These are phyloP conservation scores for Hassar affinis DNA, from an alignment of 2,113 vertebrate genomes.

Conservation along the genomic window DNA sequence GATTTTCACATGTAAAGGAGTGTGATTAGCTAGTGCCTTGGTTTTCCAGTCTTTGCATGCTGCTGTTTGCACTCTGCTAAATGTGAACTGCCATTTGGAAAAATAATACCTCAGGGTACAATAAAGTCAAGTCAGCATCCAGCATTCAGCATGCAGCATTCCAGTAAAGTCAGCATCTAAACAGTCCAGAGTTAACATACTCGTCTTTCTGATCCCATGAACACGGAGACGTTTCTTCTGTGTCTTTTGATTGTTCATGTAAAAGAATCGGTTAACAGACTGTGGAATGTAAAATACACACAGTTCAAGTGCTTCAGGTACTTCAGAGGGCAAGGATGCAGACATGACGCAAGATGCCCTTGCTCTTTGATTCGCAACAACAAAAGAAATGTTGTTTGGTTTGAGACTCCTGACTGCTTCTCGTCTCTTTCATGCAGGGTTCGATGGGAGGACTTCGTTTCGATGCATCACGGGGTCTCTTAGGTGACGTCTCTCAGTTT, in stretches of 20 bases:
- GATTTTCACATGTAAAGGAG: neutral
- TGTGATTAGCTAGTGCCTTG: neutral
- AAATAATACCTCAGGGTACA: neutral
- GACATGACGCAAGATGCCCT: neutral
- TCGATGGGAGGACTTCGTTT: slow-evolving; percentile 83
- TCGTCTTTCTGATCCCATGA: neutral
- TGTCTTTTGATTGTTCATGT: neutral
- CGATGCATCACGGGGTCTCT: slow-evolving; percentile 89
- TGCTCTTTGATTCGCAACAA: neutral
- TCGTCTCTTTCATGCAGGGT: slow-evolving; percentile 67
- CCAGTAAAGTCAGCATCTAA: neutral
- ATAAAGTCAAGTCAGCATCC: too few species aligned
- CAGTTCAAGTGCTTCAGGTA: neutral
- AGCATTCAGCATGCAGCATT: too few species aligned
- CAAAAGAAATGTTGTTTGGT: neutral
- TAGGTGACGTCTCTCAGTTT: slow-evolving; percentile 92
- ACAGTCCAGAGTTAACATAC: neutral
- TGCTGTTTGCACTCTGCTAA: neutral
- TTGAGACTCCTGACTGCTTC: neutral
- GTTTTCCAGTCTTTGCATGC: neutral
- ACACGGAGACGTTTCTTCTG: neutral
- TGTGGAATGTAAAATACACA: neutral
- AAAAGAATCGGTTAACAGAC: neutral
- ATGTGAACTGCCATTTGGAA: neutral
- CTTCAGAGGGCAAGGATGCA: too few species aligned